phyloP scores from a whole-genome alignment of 2,888 invertebrate genomes.

The Hydrotaea cyrtoneurina region DNA sequence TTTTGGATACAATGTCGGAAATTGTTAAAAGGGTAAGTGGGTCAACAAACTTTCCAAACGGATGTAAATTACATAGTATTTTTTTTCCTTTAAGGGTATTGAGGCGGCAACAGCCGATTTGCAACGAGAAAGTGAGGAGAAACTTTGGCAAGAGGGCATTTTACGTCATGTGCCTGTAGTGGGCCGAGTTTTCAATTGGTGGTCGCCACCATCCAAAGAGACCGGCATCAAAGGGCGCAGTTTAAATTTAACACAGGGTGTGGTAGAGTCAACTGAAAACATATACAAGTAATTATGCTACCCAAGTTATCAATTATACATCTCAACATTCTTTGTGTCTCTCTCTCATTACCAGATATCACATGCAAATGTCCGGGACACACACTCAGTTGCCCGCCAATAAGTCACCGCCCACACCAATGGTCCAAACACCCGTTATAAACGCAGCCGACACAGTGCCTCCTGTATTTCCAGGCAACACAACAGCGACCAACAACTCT shows the following conservation, averaged over 20 bases:
- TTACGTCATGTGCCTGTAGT: conserved; percentile 96
- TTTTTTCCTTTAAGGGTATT: conserved; percentile 84
- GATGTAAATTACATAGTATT: too few species aligned
- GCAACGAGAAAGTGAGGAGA: conserved; percentile 93
- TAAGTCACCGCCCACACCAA: conserved; percentile 85
- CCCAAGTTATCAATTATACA: too few species aligned
- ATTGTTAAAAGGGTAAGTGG: conserved; percentile 86
- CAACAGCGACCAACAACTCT: conserved; percentile 41
- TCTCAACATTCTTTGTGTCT: neutral
- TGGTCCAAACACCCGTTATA: conserved; percentile 85
- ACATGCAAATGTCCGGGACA: conserved; percentile 88
- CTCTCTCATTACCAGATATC: conserved; percentile 83
- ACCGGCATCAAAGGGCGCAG: conserved; percentile 90
- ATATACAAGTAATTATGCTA: conserved; percentile 83
- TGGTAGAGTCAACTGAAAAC: conserved; percentile 90
- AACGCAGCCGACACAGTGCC: conserved; percentile 76
- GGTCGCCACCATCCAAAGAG: conserved; percentile 90
- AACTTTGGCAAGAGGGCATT: conserved; percentile 96
- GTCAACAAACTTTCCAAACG: too few species aligned
- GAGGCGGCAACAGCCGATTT: conserved; percentile 95
- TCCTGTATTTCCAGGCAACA: conserved; percentile 77
- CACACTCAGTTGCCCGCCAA: conserved; percentile 83
- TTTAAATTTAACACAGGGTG: conserved; percentile 89
- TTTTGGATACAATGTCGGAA: conserved; percentile 96
- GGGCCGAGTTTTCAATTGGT: conserved; percentile 97